phyloP scores from a whole-genome alignment of 2,113 vertebrate genomes.

The Dissostichus mawsoni region DNA sequence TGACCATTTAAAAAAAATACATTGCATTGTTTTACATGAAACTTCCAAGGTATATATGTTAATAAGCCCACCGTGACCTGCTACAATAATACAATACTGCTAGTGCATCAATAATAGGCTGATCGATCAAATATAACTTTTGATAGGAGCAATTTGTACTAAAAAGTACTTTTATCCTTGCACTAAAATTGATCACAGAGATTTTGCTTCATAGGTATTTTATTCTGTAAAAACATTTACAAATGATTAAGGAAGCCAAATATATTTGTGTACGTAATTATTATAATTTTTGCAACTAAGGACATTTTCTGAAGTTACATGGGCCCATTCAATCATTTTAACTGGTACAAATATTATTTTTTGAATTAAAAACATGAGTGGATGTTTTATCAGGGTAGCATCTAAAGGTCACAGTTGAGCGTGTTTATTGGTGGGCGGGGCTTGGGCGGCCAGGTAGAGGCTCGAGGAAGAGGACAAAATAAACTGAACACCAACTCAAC shows the following conservation, averaged over 20 bases:
- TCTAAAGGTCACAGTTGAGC: neutral
- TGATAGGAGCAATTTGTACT: neutral
- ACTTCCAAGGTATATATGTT: no score
- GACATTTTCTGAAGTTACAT: neutral
- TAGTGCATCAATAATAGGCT: neutral
- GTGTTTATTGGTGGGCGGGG: constrained; percentile 39
- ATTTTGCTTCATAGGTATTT: no score
- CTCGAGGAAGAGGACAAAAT: neutral
- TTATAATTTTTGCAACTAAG: no score
- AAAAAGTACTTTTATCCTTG: no score
- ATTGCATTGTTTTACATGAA: neutral
- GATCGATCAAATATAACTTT: neutral
- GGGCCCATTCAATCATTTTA: no score
- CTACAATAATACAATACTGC: neutral
- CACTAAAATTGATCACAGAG: no score
- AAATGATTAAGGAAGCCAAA: no score
- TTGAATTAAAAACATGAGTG: no score
- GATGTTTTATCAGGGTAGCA: neutral
- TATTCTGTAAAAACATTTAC: no score
- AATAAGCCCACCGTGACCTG: no score
- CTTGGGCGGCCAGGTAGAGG: fast-evolving
- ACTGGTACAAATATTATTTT: no score
- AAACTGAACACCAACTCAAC: neutral
- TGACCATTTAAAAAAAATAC: neutral
- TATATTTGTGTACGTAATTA: no score